Evolutionary conservation across 64 coral and sea anemone species (phyloP), one percentile per base, ranked within the genome.

Genomic region (Stylophora pistillata): DNA sequence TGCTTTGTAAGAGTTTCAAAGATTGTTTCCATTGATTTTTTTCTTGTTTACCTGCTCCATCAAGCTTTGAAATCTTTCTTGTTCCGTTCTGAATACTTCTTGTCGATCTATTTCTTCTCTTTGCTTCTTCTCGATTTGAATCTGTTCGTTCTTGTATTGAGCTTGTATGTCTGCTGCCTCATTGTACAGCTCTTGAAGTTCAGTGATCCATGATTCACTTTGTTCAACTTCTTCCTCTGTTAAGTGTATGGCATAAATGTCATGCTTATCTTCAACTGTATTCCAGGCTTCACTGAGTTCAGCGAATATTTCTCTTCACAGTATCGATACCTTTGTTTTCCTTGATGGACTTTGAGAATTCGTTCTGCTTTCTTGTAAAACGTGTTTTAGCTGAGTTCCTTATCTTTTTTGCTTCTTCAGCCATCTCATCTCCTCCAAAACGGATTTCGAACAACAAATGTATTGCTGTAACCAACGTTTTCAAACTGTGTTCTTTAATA

Each of bases 371-470:
- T 71, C 92, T 94, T 79, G 92, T 94, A 59, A 94, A 94, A 37
- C 73, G 81, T 86, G 87, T 15, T 53, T 78, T 94, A 34, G 92
- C 80, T 15, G 87, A 77, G 18, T 28, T 53, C 74, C 92, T 56
- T 21, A 89, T 71, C 17, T 70, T 89, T 59, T 86, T 94, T n/a
- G 92, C 92, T 60, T 94, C 92, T 89, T 94, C 81, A 5, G 87
- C 87, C 87, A 94, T 94, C 47, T 64, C 56, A 13, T 15, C 7
- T 13, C 52, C 10, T n/a, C 15, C 20, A 16, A 14, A 60, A 25
- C 71, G 89, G 89, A 58, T 86, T 91, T 86, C 80, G 89, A n/a
- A n/a, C n/a, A n/a, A n/a, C n/a, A n/a, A 91, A 91, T 91, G 86
- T 88, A 27, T 73, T 87, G 63, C 33, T 70, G 28, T 86, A 71